phyloP scores from a whole-genome alignment of 1,140 invertebrate genomes.

The Ganaspis sp. region DNA sequence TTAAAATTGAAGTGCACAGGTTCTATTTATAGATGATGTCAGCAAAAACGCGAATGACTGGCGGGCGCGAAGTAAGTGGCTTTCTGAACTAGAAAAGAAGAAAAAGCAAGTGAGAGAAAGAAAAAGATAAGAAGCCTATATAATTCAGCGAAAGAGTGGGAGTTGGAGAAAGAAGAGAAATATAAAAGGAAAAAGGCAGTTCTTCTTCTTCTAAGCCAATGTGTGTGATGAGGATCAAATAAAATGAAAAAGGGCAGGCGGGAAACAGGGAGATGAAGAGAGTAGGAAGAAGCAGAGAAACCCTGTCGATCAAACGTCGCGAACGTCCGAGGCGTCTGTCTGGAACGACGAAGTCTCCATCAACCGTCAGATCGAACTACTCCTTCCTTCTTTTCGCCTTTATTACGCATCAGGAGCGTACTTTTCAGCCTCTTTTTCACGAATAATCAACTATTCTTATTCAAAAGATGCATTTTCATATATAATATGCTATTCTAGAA shows the following conservation, averaged over 20 bases:
- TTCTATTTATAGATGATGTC: not conserved
- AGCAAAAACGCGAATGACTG: conserved; percentile 28
- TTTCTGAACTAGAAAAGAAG: not conserved
- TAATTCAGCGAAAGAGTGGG: not conserved
- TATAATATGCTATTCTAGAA: too few relatives aligned
- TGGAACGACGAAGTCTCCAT: conserved; percentile 71
- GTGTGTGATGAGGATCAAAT: conserved; percentile 34
- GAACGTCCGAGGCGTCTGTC: conserved; percentile 65
- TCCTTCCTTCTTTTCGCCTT: conserved; percentile 54
- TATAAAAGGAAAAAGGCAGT: not conserved
- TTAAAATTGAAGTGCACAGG: too few relatives aligned
- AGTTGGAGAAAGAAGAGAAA: not conserved
- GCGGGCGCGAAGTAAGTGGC: conserved; percentile 6
- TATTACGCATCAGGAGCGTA: conserved; percentile 50
- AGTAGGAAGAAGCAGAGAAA: conserved; percentile 29
- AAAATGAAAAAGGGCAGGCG: conserved; percentile 38
- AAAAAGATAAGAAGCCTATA: not conserved
- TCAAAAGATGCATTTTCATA: too few relatives aligned
- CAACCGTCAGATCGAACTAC: conserved; percentile 60
- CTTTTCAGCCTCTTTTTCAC: not conserved
- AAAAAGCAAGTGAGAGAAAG: not conserved
- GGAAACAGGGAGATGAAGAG: conserved; percentile 29
- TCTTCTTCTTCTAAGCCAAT: not conserved
- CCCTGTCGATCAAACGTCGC: conserved; percentile 70
- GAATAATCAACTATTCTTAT: not conserved